Evolutionary conservation across 2,797 vertebrate species (phyloP), one percentile per base, ranked within the genome.

Genomic region (Phoebastria nigripes): DNA sequence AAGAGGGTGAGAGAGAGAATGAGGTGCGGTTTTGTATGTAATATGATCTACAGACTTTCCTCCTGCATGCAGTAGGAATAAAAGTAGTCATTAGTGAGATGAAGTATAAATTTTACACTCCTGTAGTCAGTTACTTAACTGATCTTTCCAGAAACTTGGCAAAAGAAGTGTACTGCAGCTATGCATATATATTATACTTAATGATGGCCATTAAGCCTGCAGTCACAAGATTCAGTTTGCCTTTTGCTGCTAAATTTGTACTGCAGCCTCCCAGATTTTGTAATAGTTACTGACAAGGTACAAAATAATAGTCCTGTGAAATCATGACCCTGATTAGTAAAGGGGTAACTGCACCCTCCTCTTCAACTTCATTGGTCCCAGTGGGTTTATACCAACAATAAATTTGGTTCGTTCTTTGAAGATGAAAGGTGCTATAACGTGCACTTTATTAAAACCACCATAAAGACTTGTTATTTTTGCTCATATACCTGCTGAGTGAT

Each of bases 361-460:
- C 63, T 80, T 89, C 37, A 89, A 44, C 72, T 94, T 96, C 80
- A 88, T 79, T 61, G 49, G 67, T 89, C 87, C 56, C 86, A 54
- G n/a, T 14, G 18, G 83, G 65, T 77, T 96, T 92, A 81, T 33
- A 61, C 19, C 46, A 87, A 81, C 72, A 87, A 89, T 92, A 95
- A 94, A 94, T 93, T 96, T 71, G 20, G 35, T 85, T 86, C 67
- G 18, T 81, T 93, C 92, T 96, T 95, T 95, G 95, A 97, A 96
- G 93, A 95, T 78, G 83, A 97, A 96, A 96, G 74, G 61, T 81
- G 66, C 56, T 85, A 55, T 80, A 85, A 87, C 20, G 4, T 61
- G 39, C 52, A 95, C 78, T 95, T 95, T 79, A 95, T 89, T 96
- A 96, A 96, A 91, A 41, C 35, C 54, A 67, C 83, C 78, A 85